These are phyloP conservation scores for Dicycla oo DNA, from an alignment of 2,888 invertebrate species.

Conservation along the genomic window DNA sequence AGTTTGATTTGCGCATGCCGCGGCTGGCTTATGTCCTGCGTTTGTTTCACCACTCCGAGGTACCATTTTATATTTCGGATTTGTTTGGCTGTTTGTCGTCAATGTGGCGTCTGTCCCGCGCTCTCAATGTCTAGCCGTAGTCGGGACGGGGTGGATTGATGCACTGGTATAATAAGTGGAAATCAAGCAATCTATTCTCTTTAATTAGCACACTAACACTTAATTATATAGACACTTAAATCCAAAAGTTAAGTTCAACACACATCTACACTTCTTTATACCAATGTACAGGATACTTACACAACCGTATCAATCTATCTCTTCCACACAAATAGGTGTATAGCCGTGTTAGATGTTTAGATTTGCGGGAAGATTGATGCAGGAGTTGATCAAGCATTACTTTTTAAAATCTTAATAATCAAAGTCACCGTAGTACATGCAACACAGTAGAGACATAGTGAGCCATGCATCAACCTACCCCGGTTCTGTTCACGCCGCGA, in stretches of 20 bases:
- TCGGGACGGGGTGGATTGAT: slow-evolving; percentile 85
- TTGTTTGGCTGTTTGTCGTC: slow-evolving; percentile 87
- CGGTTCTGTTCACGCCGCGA: slow-evolving; percentile 67
- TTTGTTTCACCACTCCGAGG: slow-evolving; percentile 87
- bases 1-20: slow-evolving; percentile 89
- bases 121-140: slow-evolving; percentile 84
- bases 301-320: slow-evolving; percentile 82
- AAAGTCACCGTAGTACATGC: slow-evolving; percentile 22
- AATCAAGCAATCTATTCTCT: slow-evolving; percentile 28
- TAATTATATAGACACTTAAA: slow-evolving; percentile 46
- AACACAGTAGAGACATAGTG: slow-evolving; percentile 27
- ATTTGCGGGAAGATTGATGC: slow-evolving; percentile 81
- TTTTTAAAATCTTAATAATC: slow-evolving; percentile 2
- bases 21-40: slow-evolving; percentile 88
- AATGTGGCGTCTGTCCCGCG: slow-evolving; percentile 84
- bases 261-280: slow-evolving; percentile 60
- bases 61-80: slow-evolving; percentile 85
- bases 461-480: slow-evolving; percentile 80
- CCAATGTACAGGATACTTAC: slow-evolving; percentile 66
- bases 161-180: slow-evolving; percentile 67
- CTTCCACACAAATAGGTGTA: slow-evolving; percentile 71
- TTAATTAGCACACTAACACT: slow-evolving; percentile 55
- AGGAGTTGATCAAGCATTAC: slow-evolving; percentile 42
- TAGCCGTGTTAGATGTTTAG: slow-evolving; percentile 78
- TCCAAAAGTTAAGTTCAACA: slow-evolving; percentile 22